A percentile compares a stretch with the other conserved stretches of the same genome.
phyloP scores from a whole-genome alignment of 1,140 invertebrate species.

The Trichoplusia ni region DNA sequence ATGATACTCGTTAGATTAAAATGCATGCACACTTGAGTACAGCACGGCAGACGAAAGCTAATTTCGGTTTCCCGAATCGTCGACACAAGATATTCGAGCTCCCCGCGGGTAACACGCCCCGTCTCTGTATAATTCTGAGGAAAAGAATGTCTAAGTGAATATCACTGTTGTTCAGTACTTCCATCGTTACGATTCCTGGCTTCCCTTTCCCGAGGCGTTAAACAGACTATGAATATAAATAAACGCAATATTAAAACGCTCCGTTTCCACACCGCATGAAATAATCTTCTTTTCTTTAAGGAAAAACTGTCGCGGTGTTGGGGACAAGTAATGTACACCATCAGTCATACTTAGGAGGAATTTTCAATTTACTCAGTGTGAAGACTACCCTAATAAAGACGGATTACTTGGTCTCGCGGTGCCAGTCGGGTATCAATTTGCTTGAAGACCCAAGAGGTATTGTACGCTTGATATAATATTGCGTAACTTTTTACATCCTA shows the following conservation, averaged over 20 bases:
- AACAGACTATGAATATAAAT: constrained; percentile 76
- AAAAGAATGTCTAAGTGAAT: constrained; percentile 49
- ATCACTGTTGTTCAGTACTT: constrained; percentile 53
- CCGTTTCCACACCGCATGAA: constrained; percentile 61
- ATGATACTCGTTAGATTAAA: constrained; percentile 31
- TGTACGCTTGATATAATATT: constrained; percentile 13
- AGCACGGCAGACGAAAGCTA: constrained; percentile 31
- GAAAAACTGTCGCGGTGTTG: constrained; percentile 67
- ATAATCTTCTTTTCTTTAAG: constrained; percentile 76
- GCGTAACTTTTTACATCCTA: constrained; percentile 21
- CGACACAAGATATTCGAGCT: constrained; percentile 35
- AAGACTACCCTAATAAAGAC: constrained; percentile 71
- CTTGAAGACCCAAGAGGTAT: constrained; percentile 27
- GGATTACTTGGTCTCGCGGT: constrained; percentile 58
- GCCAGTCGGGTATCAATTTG: constrained; percentile 47
- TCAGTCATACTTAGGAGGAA: constrained; percentile 78
- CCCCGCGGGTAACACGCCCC: constrained; percentile 19
- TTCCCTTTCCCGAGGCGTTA: constrained; percentile 53
- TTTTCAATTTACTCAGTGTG: constrained; percentile 75
- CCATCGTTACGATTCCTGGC: constrained; percentile 60
- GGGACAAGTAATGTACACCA: constrained; percentile 72
- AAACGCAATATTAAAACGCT: constrained; percentile 75
- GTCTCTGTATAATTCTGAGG: constrained; percentile 20
- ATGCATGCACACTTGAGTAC: constrained; percentile 20
- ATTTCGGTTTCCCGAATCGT: constrained; percentile 33